Percentiles rank a stretch among this genome's conserved stretches.
phyloP scores from a whole-genome alignment of 2,113 vertebrate genomes.

The Rhinolophus ferrumequinum region DNA sequence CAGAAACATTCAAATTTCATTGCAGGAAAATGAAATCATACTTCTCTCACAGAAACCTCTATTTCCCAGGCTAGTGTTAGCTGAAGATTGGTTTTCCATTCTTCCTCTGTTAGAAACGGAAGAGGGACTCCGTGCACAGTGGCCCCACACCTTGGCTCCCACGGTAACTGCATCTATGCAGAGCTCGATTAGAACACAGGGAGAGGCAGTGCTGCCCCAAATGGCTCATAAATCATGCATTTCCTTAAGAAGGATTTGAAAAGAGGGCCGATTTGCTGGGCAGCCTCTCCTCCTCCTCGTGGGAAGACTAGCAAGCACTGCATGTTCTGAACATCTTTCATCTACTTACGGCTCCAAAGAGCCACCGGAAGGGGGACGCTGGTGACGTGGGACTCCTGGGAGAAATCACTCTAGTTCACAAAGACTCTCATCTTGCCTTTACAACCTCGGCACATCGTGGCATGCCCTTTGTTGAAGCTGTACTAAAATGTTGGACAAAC shows the following conservation, averaged over 20 bases:
- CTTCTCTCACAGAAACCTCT: neutral
- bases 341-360: neutral
- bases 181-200: conserved; percentile 57
- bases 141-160: conserved; percentile 50
- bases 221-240: conserved; percentile 77
- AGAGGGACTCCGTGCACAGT: neutral
- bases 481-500: neutral
- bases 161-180: conserved; percentile 45
- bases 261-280: conserved; percentile 14
- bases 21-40: neutral
- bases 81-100: neutral
- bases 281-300: neutral
- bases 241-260: conserved; percentile 75
- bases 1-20: neutral
- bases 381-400: accelerated
- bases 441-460: accelerated
- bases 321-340: neutral
- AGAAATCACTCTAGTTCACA: neutral
- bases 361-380: neutral
- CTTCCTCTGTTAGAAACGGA: conserved; percentile 41
- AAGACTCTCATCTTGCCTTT: neutral
- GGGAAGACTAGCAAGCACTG: neutral
- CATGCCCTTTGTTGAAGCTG: neutral
- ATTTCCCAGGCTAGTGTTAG: neutral
- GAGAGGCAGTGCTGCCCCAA: conserved; percentile 66